These are phyloP conservation scores for Synergus gifuensis DNA, from an alignment of 2,888 invertebrate species.

Conservation along the genomic window DNA sequence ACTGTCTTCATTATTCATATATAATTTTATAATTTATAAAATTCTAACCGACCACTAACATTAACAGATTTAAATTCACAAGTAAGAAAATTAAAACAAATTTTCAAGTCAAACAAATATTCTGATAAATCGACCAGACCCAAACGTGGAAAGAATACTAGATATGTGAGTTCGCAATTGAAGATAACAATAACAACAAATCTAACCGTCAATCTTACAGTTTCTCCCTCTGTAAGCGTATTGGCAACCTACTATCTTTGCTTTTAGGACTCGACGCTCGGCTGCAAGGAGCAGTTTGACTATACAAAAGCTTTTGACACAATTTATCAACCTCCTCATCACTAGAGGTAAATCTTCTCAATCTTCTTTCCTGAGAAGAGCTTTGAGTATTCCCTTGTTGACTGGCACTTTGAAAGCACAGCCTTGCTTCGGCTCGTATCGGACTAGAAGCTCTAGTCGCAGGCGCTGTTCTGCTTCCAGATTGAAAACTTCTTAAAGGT, in stretches of 20 bases:
- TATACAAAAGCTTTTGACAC: slow-evolving; percentile 62
- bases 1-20: too few relatives aligned
- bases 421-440: slow-evolving; percentile 62
- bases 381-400: slow-evolving; percentile 36
- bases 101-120: neutral
- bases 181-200: neutral
- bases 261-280: slow-evolving; percentile 48
- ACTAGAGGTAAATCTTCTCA: slow-evolving; percentile 70
- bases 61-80: too few relatives aligned
- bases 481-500: slow-evolving; percentile 66
- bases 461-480: slow-evolving; percentile 74
- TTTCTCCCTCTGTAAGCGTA: slow-evolving; percentile 67
- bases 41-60: too few relatives aligned
- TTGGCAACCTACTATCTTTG: slow-evolving; percentile 66
- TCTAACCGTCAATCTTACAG: slow-evolving; percentile 41
- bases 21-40: too few relatives aligned
- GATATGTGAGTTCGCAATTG: neutral
- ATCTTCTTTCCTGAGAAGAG: slow-evolving; percentile 58
- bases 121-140: neutral
- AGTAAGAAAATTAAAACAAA: neutral
- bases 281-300: slow-evolving; percentile 32
- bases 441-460: slow-evolving; percentile 75
- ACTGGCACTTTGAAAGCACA: slow-evolving; percentile 60
- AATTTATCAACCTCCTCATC: slow-evolving; percentile 73
- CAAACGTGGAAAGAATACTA: neutral